Evolutionary conservation across 1,140 invertebrate genomes (phyloP), one percentile per base, ranked within the genome.

Genomic region (Achroia grisella): DNA sequence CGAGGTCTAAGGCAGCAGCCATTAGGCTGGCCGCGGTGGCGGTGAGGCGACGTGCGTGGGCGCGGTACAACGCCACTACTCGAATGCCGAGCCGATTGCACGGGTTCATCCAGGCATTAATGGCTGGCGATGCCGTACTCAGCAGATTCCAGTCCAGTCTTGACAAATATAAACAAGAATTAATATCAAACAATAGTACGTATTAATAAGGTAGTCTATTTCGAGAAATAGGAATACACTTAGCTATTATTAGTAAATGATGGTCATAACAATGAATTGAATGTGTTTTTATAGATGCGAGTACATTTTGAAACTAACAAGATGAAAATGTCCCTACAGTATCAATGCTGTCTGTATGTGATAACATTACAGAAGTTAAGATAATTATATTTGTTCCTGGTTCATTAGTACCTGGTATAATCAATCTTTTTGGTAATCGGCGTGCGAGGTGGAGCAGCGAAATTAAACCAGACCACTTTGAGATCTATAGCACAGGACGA

Each of bases 31-130:
- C 96, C 35, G 97, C 92, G 8, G 97, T 92, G 6, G 95, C 94
- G n/a, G 93, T 95, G 13, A 92, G 92, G 37, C 94, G 86, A 39
- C 91, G 88, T 56, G 93, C 94, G 77, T 93, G 89, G 35, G 91
- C 90, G 42, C 94, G 85, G 44, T 93, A 89, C 86, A 96, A 89
- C 43, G 94, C 90, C 13, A 95, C 92, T 29, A 95, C 90, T 42
- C 93, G 89, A 27, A 95, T 94, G 37, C 94, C 92, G 31, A 97
- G 89, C 14, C 95, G 88, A 86, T 98, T 97, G 67, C 93, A 93
- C 0, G 96, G 96, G 88, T 97, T 98, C 91, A 98, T 93, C 97
- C 97, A 98, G 0, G 97, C 96, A 72, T 97, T 98, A 47, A 98
- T 98, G 0, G 96, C 95, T 0, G 97, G 97, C 0, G 96, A 97